A percentile compares a stretch with the other conserved stretches of the same genome.
Conservation (phyloP, 92 coral and sea anemone species). For the Phenganax subtilis region DNA sequence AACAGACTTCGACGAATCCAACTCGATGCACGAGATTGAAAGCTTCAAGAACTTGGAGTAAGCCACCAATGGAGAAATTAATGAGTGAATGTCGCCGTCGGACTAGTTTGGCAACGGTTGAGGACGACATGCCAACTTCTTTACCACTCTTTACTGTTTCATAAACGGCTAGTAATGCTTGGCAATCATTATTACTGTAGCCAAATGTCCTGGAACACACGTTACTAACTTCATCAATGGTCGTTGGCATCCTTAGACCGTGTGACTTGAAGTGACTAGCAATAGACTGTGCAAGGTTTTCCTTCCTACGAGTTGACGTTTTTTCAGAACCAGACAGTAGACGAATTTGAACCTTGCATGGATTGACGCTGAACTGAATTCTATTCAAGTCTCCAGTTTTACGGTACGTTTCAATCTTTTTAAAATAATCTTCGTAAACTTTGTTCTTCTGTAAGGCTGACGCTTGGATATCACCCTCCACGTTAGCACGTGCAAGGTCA, state of each 20-base stretch:
- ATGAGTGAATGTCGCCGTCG: not conserved
- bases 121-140: conserved; percentile 22
- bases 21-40: conserved; percentile 19
- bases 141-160: conserved; percentile 22
- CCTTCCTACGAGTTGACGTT: not conserved
- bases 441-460: not conserved
- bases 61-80: not conserved
- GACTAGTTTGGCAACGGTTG: conserved; percentile 1
- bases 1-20: conserved; percentile 30
- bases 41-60: conserved; percentile 28
- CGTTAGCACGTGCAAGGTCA: not conserved
- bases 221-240: not conserved
- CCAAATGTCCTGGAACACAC: conserved; percentile 26
- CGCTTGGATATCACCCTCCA: not conserved
- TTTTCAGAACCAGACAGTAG: not conserved
- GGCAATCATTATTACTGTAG: conserved; percentile 5
- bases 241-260: not conserved
- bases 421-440: not conserved
- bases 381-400: conserved; percentile 4
- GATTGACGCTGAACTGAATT: not conserved
- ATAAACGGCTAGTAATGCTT: conserved; percentile 23
- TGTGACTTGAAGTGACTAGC: not conserved
- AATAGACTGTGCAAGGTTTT: not conserved
- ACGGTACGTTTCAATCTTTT: not conserved
- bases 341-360: conserved; percentile 7